Base-by-base conservation (phyloP, 2,888 invertebrate species). In the Alsophila aescularia region DNA sequence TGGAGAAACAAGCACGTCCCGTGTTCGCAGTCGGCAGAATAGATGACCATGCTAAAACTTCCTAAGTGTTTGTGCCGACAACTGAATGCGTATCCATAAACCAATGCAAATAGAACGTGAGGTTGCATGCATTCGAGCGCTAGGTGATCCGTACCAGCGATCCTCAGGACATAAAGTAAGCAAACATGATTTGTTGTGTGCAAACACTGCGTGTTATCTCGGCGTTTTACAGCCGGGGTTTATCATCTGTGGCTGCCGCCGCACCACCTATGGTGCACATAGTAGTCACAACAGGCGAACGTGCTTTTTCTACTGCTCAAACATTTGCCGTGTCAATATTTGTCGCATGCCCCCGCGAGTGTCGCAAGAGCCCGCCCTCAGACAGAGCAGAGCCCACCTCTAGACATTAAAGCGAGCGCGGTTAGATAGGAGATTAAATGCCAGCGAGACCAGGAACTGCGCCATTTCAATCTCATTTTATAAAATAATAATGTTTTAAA, bases 281-380 rank as follows among this genome's bases (percentile, higher is more conserved):
- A 78, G 83, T 75, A 81, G 75, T 5, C 80, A 73, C 70, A 77
- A 79, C 74, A 79, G 77, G 73, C 73, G 81, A 76, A 81, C 81
- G 82, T 82, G 89, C 82, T 80, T 81, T 75, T 79, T 73, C 72
- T 79, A 72, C 81, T 79, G 66, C 77, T 71, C 81, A 87, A 89
- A 90, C 76, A 85, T 90, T 90, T 86, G 77, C 73, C 65, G 57
- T 62, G 88, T 87, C 83, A 90, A 90, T 90, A 89, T 90, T 90
- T 79, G 84, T 76, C 77, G 74, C 76, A 75, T 79, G 86, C 77
- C 68, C 73, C 73, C 75, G 66, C 72, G 75, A 66, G 77, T 75
- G 79, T 82, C 81, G 79, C 80, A 81, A 84, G 83, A 71, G 72
- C 62, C 53, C 59, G 58, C 60, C 51, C 49, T 53, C 48, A 45